A percentile compares a stretch with the other conserved stretches of the same genome.
Conservation (phyloP, 1,140 invertebrate species). For the Coboldia fuscipes region DNA sequence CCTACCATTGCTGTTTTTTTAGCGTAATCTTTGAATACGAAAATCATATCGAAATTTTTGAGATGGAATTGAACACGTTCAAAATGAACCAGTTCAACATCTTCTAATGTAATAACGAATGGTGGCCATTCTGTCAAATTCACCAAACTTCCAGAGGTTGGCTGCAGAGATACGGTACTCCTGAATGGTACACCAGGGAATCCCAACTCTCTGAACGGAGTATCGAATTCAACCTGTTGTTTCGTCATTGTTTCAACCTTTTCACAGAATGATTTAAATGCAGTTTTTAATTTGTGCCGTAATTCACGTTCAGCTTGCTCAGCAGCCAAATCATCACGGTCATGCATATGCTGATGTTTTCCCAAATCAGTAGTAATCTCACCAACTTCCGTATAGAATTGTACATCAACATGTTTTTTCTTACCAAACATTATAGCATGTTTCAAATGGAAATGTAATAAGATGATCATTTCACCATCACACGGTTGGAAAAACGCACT, state of each 20-base stretch:
- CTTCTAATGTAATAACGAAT: conserved; percentile 94
- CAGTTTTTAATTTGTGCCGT: conserved; percentile 86
- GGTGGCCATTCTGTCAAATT: conserved; percentile 98
- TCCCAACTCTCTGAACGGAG: conserved; percentile 91
- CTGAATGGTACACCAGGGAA: conserved; percentile 96
- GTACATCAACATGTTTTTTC: conserved; percentile 97
- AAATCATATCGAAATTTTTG: conserved; percentile 99
- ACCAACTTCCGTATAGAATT: conserved; percentile 99
- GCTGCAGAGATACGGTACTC: conserved; percentile 88
- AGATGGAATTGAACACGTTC: conserved; percentile 96
- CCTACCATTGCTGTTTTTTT: conserved; percentile 91
- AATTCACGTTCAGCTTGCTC: conserved; percentile 96
- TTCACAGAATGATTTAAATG: conserved; percentile 97
- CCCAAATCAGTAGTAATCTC: conserved; percentile 98
- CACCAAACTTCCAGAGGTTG: conserved; percentile 89
- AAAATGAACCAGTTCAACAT: conserved; percentile 96
- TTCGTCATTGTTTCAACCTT: conserved; percentile 94
- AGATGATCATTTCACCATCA: conserved; percentile 98
- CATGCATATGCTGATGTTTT: conserved; percentile 99
- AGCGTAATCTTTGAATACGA: conserved; percentile 96
- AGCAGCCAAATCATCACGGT: conserved; percentile 92
- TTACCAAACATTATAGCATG: conserved; percentile 99
- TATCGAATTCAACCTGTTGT: conserved; percentile 95
- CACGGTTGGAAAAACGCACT: conserved; percentile 99
- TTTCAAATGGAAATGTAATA: conserved; percentile 96